These are phyloP conservation scores for Acleris literana DNA, from an alignment of 2,888 invertebrate genomes.

Conservation along the genomic window DNA sequence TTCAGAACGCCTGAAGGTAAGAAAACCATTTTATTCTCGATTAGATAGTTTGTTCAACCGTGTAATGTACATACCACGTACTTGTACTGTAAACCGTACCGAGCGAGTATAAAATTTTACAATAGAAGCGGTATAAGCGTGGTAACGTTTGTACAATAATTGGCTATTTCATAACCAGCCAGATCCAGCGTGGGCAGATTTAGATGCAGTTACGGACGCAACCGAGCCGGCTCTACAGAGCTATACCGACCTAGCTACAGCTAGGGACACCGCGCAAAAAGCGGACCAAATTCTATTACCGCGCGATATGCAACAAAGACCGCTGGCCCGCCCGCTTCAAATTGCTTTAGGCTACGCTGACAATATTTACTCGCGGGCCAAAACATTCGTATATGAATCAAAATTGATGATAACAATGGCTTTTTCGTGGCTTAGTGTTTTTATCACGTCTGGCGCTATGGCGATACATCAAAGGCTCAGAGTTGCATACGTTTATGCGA, in stretches of 20 bases:
- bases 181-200: conserved; percentile 67
- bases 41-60: too few relatives aligned
- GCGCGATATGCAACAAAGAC: conserved; percentile 82
- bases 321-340: conserved; percentile 74
- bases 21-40: too few relatives aligned
- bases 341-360: conserved; percentile 81
- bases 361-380: conserved; percentile 74
- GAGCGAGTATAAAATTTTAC: conserved; percentile 33
- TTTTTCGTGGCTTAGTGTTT: conserved; percentile 31
- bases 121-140: conserved; percentile 33
- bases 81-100: conserved; percentile 7
- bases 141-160: conserved; percentile 46
- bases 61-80: not conserved
- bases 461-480: conserved; percentile 12
- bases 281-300: conserved; percentile 82
- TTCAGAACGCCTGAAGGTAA: not conserved
- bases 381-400: conserved; percentile 65
- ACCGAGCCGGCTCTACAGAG: conserved; percentile 76
- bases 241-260: conserved; percentile 50
- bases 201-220: conserved; percentile 80
- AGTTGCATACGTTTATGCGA: not conserved
- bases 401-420: conserved; percentile 48
- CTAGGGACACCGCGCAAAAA: conserved; percentile 71
- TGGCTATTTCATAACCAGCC: conserved; percentile 60
- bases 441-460: conserved; percentile 15